A percentile compares a stretch with the other conserved stretches of the same genome.
phyloP scores from a whole-genome alignment of 2,113 vertebrate species.

The Setophaga petechia region DNA sequence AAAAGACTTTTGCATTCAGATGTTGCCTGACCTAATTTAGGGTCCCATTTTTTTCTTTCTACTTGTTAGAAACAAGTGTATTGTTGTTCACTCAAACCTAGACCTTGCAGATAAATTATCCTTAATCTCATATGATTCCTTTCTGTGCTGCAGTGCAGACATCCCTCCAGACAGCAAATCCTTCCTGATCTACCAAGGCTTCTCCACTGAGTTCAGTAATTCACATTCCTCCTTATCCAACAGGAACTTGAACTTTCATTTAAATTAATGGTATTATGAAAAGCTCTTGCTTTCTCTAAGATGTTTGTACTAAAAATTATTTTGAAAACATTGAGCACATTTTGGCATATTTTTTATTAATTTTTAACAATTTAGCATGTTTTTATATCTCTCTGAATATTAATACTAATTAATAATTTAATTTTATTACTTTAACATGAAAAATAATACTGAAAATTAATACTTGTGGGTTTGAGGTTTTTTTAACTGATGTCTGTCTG shows the following conservation, averaged over 20 bases:
- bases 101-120: not conserved
- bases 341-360: not conserved
- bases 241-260: not conserved
- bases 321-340: not conserved
- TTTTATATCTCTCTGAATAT: not conserved
- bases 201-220: not conserved
- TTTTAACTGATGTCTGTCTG: not conserved
- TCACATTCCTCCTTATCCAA: not conserved
- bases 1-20: not conserved
- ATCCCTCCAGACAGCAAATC: constrained; percentile 11
- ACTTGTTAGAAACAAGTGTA: not conserved
- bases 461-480: not conserved
- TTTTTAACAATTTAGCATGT: not conserved
- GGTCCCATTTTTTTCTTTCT: not conserved
- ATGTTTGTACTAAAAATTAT: not conserved
- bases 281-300: not conserved
- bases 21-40: not conserved
- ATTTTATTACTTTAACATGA: not conserved
- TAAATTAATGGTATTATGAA: not conserved
- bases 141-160: not conserved
- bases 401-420: not conserved
- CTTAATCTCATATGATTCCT: not conserved
- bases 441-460: not conserved
- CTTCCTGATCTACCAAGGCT: not conserved
- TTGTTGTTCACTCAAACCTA: not conserved